Conservation (phyloP, 2,797 vertebrate genomes). For the Sebastes dallii region DNA sequence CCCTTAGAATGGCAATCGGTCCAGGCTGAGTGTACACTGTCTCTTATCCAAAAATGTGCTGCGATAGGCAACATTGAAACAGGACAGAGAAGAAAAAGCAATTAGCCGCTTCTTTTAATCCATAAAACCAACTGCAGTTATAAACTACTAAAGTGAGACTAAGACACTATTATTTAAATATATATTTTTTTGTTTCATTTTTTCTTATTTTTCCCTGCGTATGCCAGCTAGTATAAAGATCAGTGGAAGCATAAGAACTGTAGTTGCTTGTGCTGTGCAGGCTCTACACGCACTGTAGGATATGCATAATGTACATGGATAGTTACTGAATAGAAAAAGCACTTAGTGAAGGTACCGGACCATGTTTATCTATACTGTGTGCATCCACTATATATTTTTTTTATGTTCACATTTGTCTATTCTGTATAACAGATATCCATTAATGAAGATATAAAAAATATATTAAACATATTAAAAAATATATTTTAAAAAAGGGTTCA, state of each 20-base stretch:
- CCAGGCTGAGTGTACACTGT: not conserved
- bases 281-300: not conserved
- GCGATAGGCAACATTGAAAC: not conserved
- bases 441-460: no score
- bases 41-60: not conserved
- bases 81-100: not conserved
- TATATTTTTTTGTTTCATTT: not conserved
- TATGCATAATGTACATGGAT: not conserved
- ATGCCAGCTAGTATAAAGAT: no score
- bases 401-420: not conserved
- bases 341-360: not conserved
- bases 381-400: not conserved
- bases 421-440: not conserved
- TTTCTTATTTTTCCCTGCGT: not conserved
- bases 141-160: not conserved
- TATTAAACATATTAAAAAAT: accelerated
- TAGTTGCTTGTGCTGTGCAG: not conserved
- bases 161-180: not conserved
- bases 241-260: not conserved
- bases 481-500: not conserved
- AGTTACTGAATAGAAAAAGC: no score
- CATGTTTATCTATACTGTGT: not conserved
- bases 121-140: not conserved
- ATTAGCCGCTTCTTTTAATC: not conserved
- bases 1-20: not conserved